Conservation (phyloP, 2,888 invertebrate species). For the Drosophila villosipedis region DNA sequence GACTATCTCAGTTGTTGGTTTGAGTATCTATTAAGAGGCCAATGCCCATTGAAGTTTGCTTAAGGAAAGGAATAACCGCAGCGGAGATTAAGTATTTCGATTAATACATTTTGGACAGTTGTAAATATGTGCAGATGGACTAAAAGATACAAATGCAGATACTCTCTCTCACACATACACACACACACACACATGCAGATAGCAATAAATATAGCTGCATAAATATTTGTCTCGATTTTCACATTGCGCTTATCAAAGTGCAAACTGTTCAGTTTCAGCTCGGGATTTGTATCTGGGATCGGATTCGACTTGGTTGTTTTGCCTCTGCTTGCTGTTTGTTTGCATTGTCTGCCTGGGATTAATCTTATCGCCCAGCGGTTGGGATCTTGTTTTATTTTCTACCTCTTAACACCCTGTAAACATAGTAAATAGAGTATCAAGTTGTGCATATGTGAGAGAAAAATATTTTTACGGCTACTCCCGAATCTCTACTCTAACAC, state of each 20-base stretch:
- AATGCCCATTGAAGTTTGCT: background rate
- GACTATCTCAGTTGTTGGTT: background rate
- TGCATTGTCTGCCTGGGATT: conserved; percentile 30
- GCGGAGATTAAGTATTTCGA: conserved; percentile 18
- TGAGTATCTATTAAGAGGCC: background rate
- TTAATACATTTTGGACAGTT: conserved; percentile 13
- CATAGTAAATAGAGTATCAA: background rate
- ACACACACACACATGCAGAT: background rate
- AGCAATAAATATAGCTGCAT: conserved; percentile 54
- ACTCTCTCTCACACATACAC: background rate
- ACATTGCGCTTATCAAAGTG: conserved; percentile 64
- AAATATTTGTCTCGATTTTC: conserved; percentile 71
- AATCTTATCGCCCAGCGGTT: conserved; percentile 21
- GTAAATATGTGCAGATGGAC: conserved; percentile 31
- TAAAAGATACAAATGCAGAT: conserved; percentile 25
- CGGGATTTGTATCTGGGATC: background rate
- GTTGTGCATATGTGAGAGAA: background rate
- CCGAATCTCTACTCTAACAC: background rate
- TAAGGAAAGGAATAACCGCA: background rate
- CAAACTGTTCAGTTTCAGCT: conserved; percentile 39
- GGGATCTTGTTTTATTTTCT: conserved; percentile 3
- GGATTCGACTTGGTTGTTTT: background rate
- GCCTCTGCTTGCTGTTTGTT: conserved; percentile 7
- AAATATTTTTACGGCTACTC: background rate
- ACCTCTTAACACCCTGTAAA: conserved; percentile 1